phyloP scores from a whole-genome alignment of 2,888 invertebrate genomes.

The Apoda limacodes region DNA sequence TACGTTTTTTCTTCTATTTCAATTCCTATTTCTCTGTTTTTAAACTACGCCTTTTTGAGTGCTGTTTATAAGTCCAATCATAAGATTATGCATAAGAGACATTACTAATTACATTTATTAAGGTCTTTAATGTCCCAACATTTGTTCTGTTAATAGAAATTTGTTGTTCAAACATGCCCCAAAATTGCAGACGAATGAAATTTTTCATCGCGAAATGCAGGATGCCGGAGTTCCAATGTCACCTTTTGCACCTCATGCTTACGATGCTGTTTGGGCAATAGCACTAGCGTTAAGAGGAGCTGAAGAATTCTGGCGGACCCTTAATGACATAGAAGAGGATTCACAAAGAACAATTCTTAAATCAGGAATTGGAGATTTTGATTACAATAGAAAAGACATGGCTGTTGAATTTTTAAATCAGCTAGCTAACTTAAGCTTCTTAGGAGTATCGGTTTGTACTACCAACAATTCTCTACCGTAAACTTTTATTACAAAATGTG shows the following conservation, averaged over 20 bases:
- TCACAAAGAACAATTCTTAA: constrained; percentile 22
- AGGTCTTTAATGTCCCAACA: too few species aligned
- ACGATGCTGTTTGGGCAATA: constrained; percentile 93
- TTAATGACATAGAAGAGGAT: constrained; percentile 24
- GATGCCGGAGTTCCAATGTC: constrained; percentile 66
- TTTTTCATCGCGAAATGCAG: constrained; percentile 72
- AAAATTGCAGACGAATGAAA: constrained; percentile 72
- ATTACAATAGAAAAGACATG: constrained; percentile 80
- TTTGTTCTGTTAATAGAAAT: too few species aligned
- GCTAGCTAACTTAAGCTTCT: constrained; percentile 79
- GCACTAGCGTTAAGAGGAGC: constrained; percentile 80
- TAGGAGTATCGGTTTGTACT: constrained; percentile 86
- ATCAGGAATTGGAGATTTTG: constrained; percentile 72
- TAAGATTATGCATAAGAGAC: too few species aligned
- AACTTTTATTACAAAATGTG: neutral
- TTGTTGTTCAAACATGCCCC: too few species aligned
- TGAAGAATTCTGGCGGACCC: constrained; percentile 67
- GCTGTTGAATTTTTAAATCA: constrained; percentile 77
- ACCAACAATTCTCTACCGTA: too few species aligned
- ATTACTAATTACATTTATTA: too few species aligned
- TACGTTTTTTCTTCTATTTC: too few species aligned
- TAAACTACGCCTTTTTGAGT: too few species aligned
- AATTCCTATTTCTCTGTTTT: too few species aligned
- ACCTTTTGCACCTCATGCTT: constrained; percentile 82
- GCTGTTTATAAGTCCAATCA: too few species aligned